Evolutionary conservation across 1,140 invertebrate species (phyloP).

Genomic region (Drosophila nebulosa): DNA sequence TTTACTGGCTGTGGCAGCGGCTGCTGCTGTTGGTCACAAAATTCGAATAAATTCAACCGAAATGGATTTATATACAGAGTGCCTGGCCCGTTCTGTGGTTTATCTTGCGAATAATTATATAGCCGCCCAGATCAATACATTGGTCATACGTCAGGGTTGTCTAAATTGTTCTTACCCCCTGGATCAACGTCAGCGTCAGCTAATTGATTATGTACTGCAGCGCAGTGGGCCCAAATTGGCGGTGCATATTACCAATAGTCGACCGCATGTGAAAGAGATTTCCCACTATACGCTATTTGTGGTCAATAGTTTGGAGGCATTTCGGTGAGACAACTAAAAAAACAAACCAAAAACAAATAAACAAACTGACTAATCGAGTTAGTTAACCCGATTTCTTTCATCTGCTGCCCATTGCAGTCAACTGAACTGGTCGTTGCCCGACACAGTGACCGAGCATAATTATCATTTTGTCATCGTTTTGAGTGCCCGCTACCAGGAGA

Average conservation of each 20-base stretch:
- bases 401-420: background rate
- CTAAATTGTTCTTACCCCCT: background rate
- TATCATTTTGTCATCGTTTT: conserved; percentile 53
- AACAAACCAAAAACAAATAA: too few species aligned
- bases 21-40: background rate
- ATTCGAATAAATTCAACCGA: background rate
- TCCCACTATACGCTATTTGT: conserved; percentile 52
- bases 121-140: conserved; percentile 45
- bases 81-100: conserved; percentile 27
- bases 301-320: conserved; percentile 26
- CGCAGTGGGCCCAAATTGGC: conserved; percentile 12
- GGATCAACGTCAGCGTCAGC: conserved; percentile 12
- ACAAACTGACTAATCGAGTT: too few species aligned
- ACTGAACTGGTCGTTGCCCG: conserved; percentile 5
- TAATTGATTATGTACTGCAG: conserved; percentile 37
- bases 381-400: too few species aligned
- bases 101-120: conserved; percentile 33
- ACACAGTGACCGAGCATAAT: conserved; percentile 32
- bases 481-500: background rate
- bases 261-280: background rate
- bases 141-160: conserved; percentile 38
- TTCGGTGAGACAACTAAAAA: conserved; percentile 27
- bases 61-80: conserved; percentile 17
- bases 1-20: background rate
- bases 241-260: conserved; percentile 21